Conservation (phyloP, 2,888 invertebrate species). For the Subacronicta megacephala region DNA sequence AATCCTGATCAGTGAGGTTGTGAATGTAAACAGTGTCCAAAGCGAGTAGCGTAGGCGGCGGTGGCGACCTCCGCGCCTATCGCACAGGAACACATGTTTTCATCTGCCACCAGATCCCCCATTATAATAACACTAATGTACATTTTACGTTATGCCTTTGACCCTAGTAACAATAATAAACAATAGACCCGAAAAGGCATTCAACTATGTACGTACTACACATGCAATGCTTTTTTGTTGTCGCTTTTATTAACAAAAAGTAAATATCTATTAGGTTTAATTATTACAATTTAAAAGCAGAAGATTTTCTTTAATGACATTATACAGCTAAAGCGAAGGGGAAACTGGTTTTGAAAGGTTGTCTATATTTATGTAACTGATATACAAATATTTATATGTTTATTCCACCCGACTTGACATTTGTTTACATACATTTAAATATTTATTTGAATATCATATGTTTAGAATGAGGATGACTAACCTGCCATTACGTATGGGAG, state of each 20-base stretch:
- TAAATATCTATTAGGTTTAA: no score
- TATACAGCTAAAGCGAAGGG: slow-evolving; percentile 44
- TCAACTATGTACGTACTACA: slow-evolving; percentile 2
- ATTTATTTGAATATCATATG: slow-evolving; percentile 28
- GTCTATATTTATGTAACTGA: slow-evolving; percentile 57
- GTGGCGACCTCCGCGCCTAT: slow-evolving; percentile 81
- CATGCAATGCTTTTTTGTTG: background rate
- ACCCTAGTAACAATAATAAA: slow-evolving; percentile 34
- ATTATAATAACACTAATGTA: slow-evolving; percentile 63
- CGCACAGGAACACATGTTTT: slow-evolving; percentile 82
- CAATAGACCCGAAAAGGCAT: slow-evolving; percentile 22
- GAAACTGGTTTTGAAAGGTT: slow-evolving; percentile 65
- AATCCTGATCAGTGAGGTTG: slow-evolving; percentile 66
- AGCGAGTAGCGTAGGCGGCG: slow-evolving; percentile 69
- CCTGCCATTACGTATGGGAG: slow-evolving; percentile 81
- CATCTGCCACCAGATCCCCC: slow-evolving; percentile 70
- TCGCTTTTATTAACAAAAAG: background rate
- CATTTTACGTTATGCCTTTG: slow-evolving; percentile 42
- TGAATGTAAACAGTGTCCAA: slow-evolving; percentile 72
- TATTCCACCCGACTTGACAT: slow-evolving; percentile 29
- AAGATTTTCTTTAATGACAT: slow-evolving; percentile 53
- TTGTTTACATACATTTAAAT: slow-evolving; percentile 40
- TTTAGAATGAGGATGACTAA: slow-evolving; percentile 56
- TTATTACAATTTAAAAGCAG: slow-evolving; percentile 23
- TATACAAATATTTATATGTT: slow-evolving; percentile 45